Evolutionary conservation across 2,888 invertebrate species (phyloP), one percentile per base, ranked within the genome.

Genomic region (Philonicus albiceps): DNA sequence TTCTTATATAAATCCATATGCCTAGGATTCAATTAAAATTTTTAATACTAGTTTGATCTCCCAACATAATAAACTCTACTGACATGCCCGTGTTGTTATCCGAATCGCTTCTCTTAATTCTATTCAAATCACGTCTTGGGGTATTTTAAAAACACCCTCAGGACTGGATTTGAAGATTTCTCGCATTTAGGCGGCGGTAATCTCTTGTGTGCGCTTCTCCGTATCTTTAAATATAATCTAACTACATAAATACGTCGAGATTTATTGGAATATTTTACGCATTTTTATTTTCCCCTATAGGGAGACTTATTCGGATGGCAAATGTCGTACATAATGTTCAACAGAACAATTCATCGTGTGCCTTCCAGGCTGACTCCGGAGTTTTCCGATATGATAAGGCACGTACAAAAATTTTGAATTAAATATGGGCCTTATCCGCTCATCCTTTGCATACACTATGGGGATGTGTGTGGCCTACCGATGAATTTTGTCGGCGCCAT

Each of bases 191-290:
- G 80, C 53, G 3, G 22, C 8, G 11, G 31, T 27, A 49, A 80
- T 49, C 30, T 49, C 49, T n/a, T 13, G 22, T 49, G 53, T 49
- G 43, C 30, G 80, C 43, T 6, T 40, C n/a, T 22, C 8, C 80
- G 19, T 80, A 80, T 80, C 80, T 43, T 80, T 64, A 64, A 80
- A 80, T 80, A 30, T 30, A 80, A 80, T 80, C 49, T 80, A 49
- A 80, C 80, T 80, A 80, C 80, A 53, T 80, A 80, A 80, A 80
- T 80, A 49, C 49, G 53, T 53, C 19, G 80, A 53, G 80, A 80
- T 80, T 80, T 80, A 80, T 80, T 80, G 80, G 80, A 80, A 80
- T 80, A 80, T 80, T 80, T 80, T 80, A 80, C 80, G 80, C 53
- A 80, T 80, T 80, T 80, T 80, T 80, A 80, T 80, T 80, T 80